These are phyloP conservation scores for Lydus trimaculatus DNA, from an alignment of 2,888 invertebrate species.

Conservation along the genomic window DNA sequence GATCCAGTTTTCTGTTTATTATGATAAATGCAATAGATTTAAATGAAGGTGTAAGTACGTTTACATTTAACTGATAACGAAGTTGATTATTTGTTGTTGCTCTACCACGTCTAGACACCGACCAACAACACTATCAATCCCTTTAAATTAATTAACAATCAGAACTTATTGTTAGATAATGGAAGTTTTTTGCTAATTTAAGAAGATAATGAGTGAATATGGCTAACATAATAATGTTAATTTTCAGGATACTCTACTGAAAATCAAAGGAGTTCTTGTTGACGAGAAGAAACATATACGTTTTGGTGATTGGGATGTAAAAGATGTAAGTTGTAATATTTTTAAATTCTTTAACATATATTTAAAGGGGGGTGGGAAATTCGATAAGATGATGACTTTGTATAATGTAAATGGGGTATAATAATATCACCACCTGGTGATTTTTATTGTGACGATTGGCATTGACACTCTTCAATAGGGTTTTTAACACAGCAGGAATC, in stretches of 20 bases:
- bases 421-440: constrained; percentile 52
- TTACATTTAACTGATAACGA: too few species aligned
- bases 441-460: constrained; percentile 46
- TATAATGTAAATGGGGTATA: constrained; percentile 33
- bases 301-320: constrained; percentile 91
- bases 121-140: too few species aligned
- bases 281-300: constrained; percentile 94
- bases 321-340: constrained; percentile 80
- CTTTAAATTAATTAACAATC: too few species aligned
- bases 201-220: too few species aligned
- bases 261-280: constrained; percentile 82
- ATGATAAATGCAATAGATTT: too few species aligned
- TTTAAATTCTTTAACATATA: background rate
- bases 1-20: too few species aligned
- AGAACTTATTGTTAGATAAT: too few species aligned
- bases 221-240: too few species aligned
- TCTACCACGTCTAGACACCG: too few species aligned
- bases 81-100: too few species aligned
- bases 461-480: constrained; percentile 44
- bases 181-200: too few species aligned
- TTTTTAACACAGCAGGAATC: constrained; percentile 41
- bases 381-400: constrained; percentile 23
- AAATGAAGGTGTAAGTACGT: too few species aligned
- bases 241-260: constrained; percentile 83
- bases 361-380: background rate